A percentile compares a stretch with the other conserved stretches of the same genome.
Conservation (phyloP, 2,797 vertebrate genomes). For the Megalops cyprinoides region DNA sequence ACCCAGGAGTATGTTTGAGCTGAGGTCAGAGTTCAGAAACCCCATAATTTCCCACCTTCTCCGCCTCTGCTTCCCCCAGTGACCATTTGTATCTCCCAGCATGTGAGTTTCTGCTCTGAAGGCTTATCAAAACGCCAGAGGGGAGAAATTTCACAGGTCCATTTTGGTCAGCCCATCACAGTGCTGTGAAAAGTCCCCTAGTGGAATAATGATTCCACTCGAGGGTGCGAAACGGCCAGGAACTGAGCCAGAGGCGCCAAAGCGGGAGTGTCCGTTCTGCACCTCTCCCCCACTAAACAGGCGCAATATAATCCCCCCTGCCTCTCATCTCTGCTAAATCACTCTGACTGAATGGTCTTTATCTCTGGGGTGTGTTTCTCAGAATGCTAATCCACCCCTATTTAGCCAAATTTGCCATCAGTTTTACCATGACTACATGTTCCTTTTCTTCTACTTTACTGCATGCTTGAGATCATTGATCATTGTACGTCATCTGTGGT, state of each 20-base stretch:
- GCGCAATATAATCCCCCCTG: background rate
- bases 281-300: conserved; percentile 7
- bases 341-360: background rate
- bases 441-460: background rate
- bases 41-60: background rate
- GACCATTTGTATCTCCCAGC: conserved; percentile 56
- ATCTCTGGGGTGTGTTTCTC: conserved; percentile 12
- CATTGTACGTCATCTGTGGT: background rate
- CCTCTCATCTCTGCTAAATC: background rate
- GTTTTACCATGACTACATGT: background rate
- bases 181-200: conserved; percentile 63
- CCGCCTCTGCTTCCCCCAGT: background rate
- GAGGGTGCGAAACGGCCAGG: conserved; percentile 68
- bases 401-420: background rate
- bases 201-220: conserved; percentile 63
- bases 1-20: background rate
- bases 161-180: conserved; percentile 29
- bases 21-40: background rate
- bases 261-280: conserved; percentile 42
- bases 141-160: conserved; percentile 65
- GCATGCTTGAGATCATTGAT: background rate
- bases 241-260: conserved; percentile 45
- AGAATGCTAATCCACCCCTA: background rate
- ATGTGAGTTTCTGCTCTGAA: conserved; percentile 55
- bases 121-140: conserved; percentile 60